These are phyloP conservation scores for Oncopeltus fasciatus DNA, from an alignment of 1,140 invertebrate genomes.

Conservation along the genomic window DNA sequence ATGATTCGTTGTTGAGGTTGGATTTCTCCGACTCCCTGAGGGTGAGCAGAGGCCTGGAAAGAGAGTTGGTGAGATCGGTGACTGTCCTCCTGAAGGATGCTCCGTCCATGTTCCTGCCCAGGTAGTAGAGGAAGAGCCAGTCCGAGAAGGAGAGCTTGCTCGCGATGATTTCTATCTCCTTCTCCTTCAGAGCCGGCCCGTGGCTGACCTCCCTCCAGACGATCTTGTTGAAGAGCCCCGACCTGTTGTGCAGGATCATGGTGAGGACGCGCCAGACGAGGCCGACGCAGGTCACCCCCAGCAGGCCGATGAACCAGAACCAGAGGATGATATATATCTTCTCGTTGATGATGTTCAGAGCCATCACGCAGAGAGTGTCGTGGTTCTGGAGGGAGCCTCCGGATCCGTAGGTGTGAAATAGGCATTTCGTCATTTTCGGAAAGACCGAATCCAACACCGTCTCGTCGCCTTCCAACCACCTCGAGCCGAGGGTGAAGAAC, in stretches of 20 bases:
- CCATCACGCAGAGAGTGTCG: slow-evolving; percentile 56
- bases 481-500: slow-evolving; percentile 35
- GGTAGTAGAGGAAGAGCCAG: slow-evolving; percentile 83
- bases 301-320: slow-evolving; percentile 62
- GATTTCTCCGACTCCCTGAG: not conserved
- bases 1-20: not conserved
- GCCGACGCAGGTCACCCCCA: slow-evolving; percentile 52
- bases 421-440: slow-evolving; percentile 28
- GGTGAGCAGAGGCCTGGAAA: not conserved
- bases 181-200: slow-evolving; percentile 55
- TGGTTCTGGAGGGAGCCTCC: slow-evolving; percentile 41
- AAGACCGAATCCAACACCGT: slow-evolving; percentile 33
- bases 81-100: not conserved
- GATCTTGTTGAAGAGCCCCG: slow-evolving; percentile 6
- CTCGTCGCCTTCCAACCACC: slow-evolving; percentile 54
- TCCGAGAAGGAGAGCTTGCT: slow-evolving; percentile 74
- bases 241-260: slow-evolving; percentile 37
- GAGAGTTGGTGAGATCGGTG: not conserved
- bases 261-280: slow-evolving; percentile 56
- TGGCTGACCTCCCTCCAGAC: slow-evolving; percentile 33
- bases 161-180: slow-evolving; percentile 62
- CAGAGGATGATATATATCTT: slow-evolving; percentile 65
- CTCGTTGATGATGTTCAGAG: slow-evolving; percentile 66
- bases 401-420: slow-evolving; percentile 41
- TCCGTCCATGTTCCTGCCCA: slow-evolving; percentile 69